phyloP scores from a whole-genome alignment of 2,113 vertebrate genomes.

The Mixornis gularis region DNA sequence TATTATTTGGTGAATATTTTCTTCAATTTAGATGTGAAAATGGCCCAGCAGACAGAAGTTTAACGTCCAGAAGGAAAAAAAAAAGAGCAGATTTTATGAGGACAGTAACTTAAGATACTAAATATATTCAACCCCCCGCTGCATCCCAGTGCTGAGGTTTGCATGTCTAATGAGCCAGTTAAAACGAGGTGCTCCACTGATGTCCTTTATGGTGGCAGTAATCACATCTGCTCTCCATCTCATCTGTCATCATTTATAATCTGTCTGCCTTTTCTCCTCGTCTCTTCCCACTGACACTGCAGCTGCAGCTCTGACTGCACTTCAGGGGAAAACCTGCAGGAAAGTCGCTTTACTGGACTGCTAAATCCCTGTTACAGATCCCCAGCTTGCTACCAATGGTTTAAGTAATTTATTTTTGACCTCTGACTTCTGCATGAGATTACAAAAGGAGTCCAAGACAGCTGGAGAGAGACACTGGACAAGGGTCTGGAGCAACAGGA shows the following conservation, averaged over 20 bases:
- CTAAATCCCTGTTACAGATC: not conserved
- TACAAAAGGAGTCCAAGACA: not conserved
- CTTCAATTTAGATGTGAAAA: not conserved
- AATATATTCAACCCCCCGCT: not conserved
- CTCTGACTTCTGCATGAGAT: not conserved
- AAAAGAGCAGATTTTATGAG: not conserved
- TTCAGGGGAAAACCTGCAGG: not conserved
- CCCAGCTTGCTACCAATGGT: not conserved
- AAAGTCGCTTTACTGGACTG: not conserved
- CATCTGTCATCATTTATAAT: not conserved
- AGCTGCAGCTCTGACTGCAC: constrained; percentile 7
- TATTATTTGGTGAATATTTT: not conserved
- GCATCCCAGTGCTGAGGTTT: not conserved
- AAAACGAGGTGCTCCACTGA: constrained; percentile 4
- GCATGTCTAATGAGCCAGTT: constrained; percentile 33
- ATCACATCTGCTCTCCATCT: constrained; percentile 24
- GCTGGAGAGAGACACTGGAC: not conserved
- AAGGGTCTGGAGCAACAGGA: not conserved
- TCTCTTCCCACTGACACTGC: not conserved
- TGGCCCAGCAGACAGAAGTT: not conserved
- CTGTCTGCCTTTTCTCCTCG: not conserved
- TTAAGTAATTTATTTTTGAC: not conserved
- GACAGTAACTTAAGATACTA: not conserved
- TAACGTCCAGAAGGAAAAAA: not conserved
- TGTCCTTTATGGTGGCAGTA: not conserved